phyloP scores from a whole-genome alignment of 35 echinoderm and acorn worm species.

The Diadema setosum region DNA sequence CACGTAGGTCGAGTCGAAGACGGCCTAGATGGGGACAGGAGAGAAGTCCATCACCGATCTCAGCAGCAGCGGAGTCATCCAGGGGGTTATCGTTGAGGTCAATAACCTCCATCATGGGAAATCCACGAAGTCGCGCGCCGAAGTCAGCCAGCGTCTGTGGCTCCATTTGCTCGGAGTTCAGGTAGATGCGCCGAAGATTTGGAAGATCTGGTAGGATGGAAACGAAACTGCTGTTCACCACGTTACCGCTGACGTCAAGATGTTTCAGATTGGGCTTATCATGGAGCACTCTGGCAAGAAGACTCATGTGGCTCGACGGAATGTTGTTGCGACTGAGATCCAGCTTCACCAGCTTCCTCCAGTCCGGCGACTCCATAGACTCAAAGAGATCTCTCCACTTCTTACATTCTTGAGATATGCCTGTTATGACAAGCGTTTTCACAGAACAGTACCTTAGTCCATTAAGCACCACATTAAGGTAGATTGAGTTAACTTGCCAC shows the following conservation, averaged over 20 bases:
- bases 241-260: constrained; percentile 32
- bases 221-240: constrained; percentile 8
- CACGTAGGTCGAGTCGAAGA: neutral
- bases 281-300: neutral
- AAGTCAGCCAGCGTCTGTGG: neutral
- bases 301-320: neutral
- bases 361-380: neutral
- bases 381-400: constrained; percentile 19
- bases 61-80: neutral
- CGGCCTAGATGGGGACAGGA: neutral
- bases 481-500: constrained; percentile 6
- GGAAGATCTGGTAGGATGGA: neutral
- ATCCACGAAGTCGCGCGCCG: neutral
- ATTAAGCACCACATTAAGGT: neutral
- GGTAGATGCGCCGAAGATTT: neutral
- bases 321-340: constrained; percentile 15
- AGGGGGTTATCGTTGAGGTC: constrained; percentile 1
- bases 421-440: constrained; percentile 4
- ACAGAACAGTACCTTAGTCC: neutral
- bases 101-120: neutral
- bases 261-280: constrained; percentile 22
- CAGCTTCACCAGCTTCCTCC: neutral
- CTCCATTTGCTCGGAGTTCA: constrained; percentile 10
- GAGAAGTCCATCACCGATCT: neutral
- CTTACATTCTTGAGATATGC: neutral